Conservation (phyloP, 1,140 invertebrate species). For the Ganaspis sp. region DNA sequence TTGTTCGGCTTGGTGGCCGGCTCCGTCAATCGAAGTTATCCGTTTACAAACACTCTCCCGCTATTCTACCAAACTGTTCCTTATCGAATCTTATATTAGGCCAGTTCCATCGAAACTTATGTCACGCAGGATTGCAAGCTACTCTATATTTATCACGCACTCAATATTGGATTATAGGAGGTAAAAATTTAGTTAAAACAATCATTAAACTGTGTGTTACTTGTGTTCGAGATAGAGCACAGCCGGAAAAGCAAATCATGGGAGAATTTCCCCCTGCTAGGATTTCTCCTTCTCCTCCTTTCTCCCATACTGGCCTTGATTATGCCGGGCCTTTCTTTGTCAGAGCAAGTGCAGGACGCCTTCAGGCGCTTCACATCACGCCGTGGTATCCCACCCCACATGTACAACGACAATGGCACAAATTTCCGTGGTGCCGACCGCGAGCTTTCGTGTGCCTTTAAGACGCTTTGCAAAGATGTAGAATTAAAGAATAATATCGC, state of each 20-base stretch:
- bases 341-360: not conserved
- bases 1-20: not conserved
- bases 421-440: conserved; percentile 38
- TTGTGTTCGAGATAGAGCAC: not conserved
- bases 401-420: not conserved
- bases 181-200: not conserved
- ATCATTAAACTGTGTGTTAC: not conserved
- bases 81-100: not conserved
- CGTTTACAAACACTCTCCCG: not conserved
- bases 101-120: not conserved
- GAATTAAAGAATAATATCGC: not conserved
- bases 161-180: not conserved
- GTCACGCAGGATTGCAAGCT: no score
- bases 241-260: conserved; percentile 52
- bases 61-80: not conserved
- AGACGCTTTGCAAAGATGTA: not conserved
- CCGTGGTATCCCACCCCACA: not conserved
- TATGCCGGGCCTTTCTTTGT: conserved; percentile 66
- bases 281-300: conserved; percentile 59
- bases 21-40: not conserved
- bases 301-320: conserved; percentile 65
- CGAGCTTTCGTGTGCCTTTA: conserved; percentile 19
- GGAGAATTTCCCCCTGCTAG: conserved; percentile 50
- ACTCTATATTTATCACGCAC: no score
- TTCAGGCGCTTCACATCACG: conserved; percentile 39